Base-by-base conservation (phyloP, 2,888 invertebrate genomes). In the Tenthredo amoena region DNA sequence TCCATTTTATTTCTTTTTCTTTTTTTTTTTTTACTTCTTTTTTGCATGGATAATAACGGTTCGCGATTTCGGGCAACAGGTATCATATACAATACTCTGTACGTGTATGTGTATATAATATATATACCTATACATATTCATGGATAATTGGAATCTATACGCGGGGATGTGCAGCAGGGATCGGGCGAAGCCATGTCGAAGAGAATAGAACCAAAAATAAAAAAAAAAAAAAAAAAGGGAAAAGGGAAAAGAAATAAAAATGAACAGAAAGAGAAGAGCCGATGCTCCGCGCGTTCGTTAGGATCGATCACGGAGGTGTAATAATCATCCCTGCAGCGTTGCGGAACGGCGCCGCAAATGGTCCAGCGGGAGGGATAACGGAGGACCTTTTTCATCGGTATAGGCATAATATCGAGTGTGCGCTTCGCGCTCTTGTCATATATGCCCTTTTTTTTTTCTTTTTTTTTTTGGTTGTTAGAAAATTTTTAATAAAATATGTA, bases 271-370 rank as follows among this genome's bases (percentile, higher is more conserved):
- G 4, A 72, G 72, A 72, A n/a, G 43, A 72, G 12, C 72, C n/a
- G 72, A 15, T 43, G 31, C 55, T 62, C 37, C 18, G 62, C 62
- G 37, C 72, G 72, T 72, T 72, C 72, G 72, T 72, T 72, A 72
- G 72, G 72, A 72, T 72, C 72, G 72, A 72, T 72, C 72, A 43
- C 5, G 72, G 72, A 72, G 72, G 72, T 72, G 72, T 72, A 72
- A 72, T 72, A 72, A 72, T 72, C 72, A 72, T 72, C 72, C 72
- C 72, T 72, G 72, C 72, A 72, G 72, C 72, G 72, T 72, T 72
- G 72, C 72, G 43, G 72, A 72, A 72, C 40, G 21, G 43, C 43
- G 72, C 21, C 40, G 72, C 72, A 72, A 72, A 72, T 40, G 72
- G 72, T 40, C 7, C 65, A 31, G 65, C 0, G 26, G 26, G 6